Conservation (phyloP, 2,797 vertebrate species). For the Benthosema pterotum region DNA sequence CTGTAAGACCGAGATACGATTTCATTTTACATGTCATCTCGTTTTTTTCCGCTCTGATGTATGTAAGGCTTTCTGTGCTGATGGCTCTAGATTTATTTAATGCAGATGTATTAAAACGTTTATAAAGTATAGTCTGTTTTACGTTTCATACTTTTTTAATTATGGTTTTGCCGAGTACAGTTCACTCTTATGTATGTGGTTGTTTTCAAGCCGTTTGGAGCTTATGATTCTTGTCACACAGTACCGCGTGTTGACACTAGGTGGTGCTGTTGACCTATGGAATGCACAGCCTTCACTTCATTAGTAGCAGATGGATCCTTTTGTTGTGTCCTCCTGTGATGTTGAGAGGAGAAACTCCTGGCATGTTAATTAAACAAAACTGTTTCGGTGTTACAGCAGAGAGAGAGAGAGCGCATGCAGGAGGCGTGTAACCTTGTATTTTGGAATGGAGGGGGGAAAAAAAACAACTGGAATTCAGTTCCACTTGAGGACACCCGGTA, state of each 20-base stretch:
- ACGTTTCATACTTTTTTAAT: background rate
- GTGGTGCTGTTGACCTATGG: constrained; percentile 36
- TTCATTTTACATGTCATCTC: background rate
- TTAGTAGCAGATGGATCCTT: constrained; percentile 37
- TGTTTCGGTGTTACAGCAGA: constrained; percentile 26
- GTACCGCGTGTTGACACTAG: constrained; percentile 36
- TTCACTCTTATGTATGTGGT: no score
- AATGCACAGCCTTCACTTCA: background rate
- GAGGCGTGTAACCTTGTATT: constrained; percentile 18
- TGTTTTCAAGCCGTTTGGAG: no score
- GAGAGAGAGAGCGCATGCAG: constrained; percentile 18
- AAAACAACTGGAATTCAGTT: constrained; percentile 27
- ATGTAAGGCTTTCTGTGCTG: constrained; percentile 12
- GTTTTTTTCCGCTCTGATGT: constrained; percentile 10
- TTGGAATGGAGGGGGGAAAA: background rate
- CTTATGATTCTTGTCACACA: no score
- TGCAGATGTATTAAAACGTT: constrained; percentile 9
- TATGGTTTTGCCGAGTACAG: no score
- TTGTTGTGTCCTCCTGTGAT: constrained; percentile 19
- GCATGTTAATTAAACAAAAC: constrained; percentile 33
- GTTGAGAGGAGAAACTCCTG: constrained; percentile 35
- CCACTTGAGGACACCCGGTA: constrained; percentile 63
- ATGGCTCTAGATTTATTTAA: background rate
- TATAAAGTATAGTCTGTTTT: constrained; percentile 40
- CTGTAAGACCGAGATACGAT: background rate